Base-by-base conservation (phyloP, 2,888 invertebrate genomes). In the Cynaeus angustus region DNA sequence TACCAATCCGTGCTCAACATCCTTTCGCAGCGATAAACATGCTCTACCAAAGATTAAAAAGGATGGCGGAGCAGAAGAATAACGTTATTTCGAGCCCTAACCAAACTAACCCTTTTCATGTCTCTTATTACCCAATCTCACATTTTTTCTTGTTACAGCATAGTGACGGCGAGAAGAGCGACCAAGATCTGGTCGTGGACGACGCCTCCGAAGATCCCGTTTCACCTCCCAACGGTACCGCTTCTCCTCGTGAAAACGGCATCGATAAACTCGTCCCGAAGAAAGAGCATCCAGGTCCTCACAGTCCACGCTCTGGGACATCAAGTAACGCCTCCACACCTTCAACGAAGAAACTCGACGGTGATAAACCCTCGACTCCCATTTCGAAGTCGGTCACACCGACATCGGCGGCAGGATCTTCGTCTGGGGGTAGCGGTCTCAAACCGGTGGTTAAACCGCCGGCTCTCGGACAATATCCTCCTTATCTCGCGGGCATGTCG, bases 101-200 rank as follows among this genome's bases (percentile, higher is more conserved):
- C 21, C 21, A 21, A 21, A 21, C 21, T 21, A 21, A 21, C 21
- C 21, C 21, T 21, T 21, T 21, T 4, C 21, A 21, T 21, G 4
- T 21, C 21, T 21, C 21, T 3, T 21, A n/a, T n/a, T n/a, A 4
- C 2, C 21, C 21, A 4, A 21, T 21, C 21, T 21, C 21, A 21
- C 21, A 4, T 3, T 21, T 26, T 14, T 56, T 1, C 6, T 43
- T n/a, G 7, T 41, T 55, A 50, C 86, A 91, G 91, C 92, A 92
- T 81, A 93, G 92, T 83, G 94, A 94, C 83, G 94, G 92, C 65
- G 94, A 94, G 83, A 94, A 94, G 84, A 93, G 92, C 82, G 95
- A 96, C 83, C 94, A 96, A 87, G 97, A 97, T 83, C 86, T 98
- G 78, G 97, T 98, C 71, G 97, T 98, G 21, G 98, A 98, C 85